Conservation (phyloP, 37 sponge, comb jelly and placozoan species). For the Aplysina aerophoba region DNA sequence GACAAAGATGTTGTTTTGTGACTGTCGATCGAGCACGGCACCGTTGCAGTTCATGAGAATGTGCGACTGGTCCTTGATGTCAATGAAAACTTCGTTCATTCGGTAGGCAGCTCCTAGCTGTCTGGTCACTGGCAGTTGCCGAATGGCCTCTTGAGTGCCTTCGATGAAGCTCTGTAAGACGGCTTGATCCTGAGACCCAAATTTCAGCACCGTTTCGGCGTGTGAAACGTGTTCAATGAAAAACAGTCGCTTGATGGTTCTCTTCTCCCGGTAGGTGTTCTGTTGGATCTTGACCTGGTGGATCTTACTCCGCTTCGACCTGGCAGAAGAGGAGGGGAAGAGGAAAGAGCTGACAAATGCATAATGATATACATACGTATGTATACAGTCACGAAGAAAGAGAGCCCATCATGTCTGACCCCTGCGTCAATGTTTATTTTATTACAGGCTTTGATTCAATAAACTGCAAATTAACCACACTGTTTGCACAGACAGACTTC, state of each 20-base stretch:
- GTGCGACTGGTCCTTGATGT: slow-evolving; percentile 77
- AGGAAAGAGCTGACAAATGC: neutral
- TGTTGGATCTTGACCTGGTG: slow-evolving; percentile 76
- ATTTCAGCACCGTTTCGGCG: slow-evolving; percentile 63
- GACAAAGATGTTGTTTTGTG: slow-evolving; percentile 69
- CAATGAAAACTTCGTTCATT: slow-evolving; percentile 88
- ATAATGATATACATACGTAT: neutral
- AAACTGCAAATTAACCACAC: no score
- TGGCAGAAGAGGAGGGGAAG: neutral
- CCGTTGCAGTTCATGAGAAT: slow-evolving; percentile 93
- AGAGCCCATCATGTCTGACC: no score
- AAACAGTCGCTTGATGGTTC: slow-evolving; percentile 75
- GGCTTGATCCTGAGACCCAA: slow-evolving; percentile 70
- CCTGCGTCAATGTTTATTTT: no score
- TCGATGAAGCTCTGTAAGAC: slow-evolving; percentile 64
- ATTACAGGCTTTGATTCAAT: no score
- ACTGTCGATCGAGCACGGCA: slow-evolving; percentile 79
- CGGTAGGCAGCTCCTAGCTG: slow-evolving; percentile 75
- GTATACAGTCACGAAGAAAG: neutral
- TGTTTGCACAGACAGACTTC: no score
- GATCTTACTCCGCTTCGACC: slow-evolving; percentile 56
- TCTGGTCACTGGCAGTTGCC: slow-evolving; percentile 77
- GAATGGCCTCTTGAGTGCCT: slow-evolving; percentile 72
- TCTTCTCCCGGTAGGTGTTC: slow-evolving; percentile 58
- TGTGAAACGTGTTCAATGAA: slow-evolving; percentile 78